A percentile compares a stretch with the other conserved stretches of the same genome.
Conservation (phyloP, 2,888 invertebrate genomes). For the Drosophila kambysellisi region DNA sequence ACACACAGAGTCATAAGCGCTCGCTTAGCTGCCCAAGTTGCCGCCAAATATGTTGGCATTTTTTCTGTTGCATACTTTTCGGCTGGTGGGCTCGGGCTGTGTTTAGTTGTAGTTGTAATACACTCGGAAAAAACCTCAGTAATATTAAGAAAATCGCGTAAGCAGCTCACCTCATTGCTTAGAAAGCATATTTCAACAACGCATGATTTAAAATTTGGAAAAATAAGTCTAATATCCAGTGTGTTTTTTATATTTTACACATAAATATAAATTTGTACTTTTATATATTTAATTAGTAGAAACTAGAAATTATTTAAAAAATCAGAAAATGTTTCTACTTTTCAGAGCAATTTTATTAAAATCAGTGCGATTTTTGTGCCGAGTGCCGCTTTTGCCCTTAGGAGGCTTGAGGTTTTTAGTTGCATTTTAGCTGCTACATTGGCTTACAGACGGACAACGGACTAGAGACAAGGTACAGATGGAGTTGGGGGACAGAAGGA, state of each 20-base stretch:
- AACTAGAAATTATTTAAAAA: background rate
- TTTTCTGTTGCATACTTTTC: conserved; percentile 72
- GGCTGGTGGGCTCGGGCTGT: conserved; percentile 27
- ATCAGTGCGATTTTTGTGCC: background rate
- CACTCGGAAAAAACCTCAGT: background rate
- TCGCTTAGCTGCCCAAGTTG: conserved; percentile 38
- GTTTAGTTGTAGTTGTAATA: background rate
- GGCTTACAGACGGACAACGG: conserved; percentile 52
- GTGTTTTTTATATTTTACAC: too few species aligned
- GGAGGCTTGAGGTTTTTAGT: conserved; percentile 75
- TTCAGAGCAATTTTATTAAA: background rate
- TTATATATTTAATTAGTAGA: background rate
- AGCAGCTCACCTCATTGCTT: background rate
- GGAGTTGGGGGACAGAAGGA: conserved; percentile 10
- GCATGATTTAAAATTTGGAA: too few species aligned
- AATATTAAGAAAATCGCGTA: background rate
- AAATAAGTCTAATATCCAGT: too few species aligned
- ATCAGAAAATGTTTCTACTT: background rate
- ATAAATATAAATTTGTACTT: background rate
- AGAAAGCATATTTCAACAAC: background rate
- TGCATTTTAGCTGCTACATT: conserved; percentile 73
- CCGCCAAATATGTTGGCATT: conserved; percentile 71
- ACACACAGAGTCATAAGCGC: background rate
- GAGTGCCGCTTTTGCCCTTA: conserved; percentile 43
- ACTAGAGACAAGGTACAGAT: conserved; percentile 1